Percentiles rank a stretch among this genome's conserved stretches.
phyloP scores from a whole-genome alignment of 2,797 vertebrate species.

The Hylomyscus alleni region DNA sequence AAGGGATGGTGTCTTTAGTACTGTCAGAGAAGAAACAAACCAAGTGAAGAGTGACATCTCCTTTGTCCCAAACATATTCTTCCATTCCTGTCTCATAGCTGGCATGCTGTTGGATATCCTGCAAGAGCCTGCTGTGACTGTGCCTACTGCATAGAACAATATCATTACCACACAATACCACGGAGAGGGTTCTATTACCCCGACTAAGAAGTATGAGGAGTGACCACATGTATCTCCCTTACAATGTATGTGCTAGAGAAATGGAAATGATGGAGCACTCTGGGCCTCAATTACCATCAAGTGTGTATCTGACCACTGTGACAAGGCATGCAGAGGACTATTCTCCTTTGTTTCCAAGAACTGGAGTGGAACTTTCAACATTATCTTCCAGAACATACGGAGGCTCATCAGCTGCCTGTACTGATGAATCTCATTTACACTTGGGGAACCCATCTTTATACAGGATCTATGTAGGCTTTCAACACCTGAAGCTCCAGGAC shows the following conservation, averaged over 20 bases:
- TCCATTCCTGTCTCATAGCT: background rate
- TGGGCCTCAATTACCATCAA: too few relatives aligned
- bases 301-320: background rate
- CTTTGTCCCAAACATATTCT: background rate
- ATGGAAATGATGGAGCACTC: background rate
- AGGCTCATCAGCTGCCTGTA: accelerated
- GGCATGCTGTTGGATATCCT: background rate
- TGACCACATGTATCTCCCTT: background rate
- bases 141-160: background rate
- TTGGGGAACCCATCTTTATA: background rate
- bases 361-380: accelerated
- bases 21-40: background rate
- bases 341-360: background rate
- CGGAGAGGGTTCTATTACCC: accelerated
- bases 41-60: accelerated
- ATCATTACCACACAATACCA: background rate
- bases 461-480: accelerated
- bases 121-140: background rate
- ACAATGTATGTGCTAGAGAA: background rate
- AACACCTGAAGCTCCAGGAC: background rate
- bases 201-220: background rate
- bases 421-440: accelerated
- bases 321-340: accelerated
- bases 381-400: accelerated
- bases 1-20: conserved; percentile 8